These are phyloP conservation scores for Strigamia crassipes DNA, from an alignment of 2,888 invertebrate species.

Conservation along the genomic window DNA sequence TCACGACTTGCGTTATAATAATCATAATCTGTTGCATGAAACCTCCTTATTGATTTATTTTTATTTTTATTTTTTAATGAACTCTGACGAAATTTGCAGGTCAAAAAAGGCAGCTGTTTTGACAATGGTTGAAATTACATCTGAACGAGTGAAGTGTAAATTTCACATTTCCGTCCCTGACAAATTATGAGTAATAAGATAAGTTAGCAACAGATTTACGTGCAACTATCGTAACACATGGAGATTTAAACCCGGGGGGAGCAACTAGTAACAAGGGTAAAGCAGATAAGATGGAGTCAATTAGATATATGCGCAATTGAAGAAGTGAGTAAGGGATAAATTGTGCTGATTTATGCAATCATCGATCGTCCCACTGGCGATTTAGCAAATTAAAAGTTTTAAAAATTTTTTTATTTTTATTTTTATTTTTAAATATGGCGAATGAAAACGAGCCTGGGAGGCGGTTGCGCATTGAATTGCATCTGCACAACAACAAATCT, in stretches of 20 bases:
- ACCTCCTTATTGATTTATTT: too few relatives aligned
- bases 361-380: constrained; percentile 11
- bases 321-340: not conserved
- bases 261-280: constrained; percentile 30
- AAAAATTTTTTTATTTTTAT: too few relatives aligned
- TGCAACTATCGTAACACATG: constrained; percentile 4
- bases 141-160: constrained; percentile 29
- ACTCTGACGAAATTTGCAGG: not conserved
- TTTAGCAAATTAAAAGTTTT: not conserved
- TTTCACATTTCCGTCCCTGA: constrained; percentile 30
- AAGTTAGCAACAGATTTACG: constrained; percentile 37
- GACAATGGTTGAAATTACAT: constrained; percentile 33
- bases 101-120: not conserved
- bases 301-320: not conserved
- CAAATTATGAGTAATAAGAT: constrained; percentile 37
- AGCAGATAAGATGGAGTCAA: constrained; percentile 26
- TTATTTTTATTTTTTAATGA: too few relatives aligned
- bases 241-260: constrained; percentile 30
- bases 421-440: too few relatives aligned
- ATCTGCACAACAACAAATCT: not conserved
- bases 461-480: not conserved
- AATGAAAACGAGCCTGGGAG: not conserved
- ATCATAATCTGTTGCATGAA: too few relatives aligned
- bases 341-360: constrained; percentile 1
- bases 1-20: too few relatives aligned